Evolutionary conservation across 2,113 vertebrate species (phyloP).

Genomic region (Callipepla squamata): DNA sequence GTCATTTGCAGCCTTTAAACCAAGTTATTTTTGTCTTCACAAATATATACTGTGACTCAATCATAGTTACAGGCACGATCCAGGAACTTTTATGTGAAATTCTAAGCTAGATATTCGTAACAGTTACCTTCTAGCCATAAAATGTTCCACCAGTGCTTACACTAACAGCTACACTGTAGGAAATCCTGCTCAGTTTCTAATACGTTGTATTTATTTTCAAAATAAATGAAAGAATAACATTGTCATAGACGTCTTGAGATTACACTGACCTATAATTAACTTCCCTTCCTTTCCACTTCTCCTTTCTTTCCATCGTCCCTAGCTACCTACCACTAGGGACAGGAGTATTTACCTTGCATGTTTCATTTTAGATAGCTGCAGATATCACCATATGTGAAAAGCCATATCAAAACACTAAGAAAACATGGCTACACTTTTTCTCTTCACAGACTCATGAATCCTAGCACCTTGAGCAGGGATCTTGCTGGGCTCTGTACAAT

Average conservation of each 20-base stretch:
- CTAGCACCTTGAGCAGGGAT: not conserved
- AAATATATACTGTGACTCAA: not conserved
- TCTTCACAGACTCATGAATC: not conserved
- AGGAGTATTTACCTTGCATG: not conserved
- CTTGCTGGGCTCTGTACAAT: not conserved
- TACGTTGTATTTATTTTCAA: constrained; percentile 22
- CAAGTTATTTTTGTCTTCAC: not conserved
- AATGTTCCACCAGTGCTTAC: not conserved
- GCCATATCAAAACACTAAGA: not conserved
- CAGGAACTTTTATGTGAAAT: not conserved
- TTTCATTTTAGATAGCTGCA: not conserved
- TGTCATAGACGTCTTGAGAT: not conserved
- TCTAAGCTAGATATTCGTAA: not conserved
- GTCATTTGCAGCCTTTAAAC: not conserved
- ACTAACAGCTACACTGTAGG: not conserved
- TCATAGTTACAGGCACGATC: not conserved
- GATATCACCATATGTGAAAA: not conserved
- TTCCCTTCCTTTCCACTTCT: constrained; percentile 7
- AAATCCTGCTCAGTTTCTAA: not conserved
- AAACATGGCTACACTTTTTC: not conserved
- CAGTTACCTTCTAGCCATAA: not conserved
- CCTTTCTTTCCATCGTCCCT: not conserved
- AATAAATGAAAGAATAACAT: constrained; percentile 46
- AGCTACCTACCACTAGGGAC: not conserved
- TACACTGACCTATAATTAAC: not conserved